Conservation (phyloP, 2,113 vertebrate genomes). For the Setophaga coronata region DNA sequence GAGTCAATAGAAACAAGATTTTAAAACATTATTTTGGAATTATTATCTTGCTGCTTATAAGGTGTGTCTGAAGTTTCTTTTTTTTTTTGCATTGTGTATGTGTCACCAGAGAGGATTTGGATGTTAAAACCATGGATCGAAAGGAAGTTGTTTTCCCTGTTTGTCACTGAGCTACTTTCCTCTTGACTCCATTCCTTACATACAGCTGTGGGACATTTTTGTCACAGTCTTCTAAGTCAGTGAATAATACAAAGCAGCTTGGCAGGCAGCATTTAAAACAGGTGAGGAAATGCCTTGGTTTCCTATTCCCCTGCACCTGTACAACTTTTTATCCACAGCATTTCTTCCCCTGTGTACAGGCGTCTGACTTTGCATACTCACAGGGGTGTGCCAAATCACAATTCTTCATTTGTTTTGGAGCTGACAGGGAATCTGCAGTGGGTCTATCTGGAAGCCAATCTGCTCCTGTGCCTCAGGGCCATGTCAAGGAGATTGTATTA, state of each 20-base stretch:
- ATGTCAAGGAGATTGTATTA: not conserved
- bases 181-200: not conserved
- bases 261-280: not conserved
- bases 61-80: not conserved
- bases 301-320: not conserved
- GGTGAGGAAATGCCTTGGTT: not conserved
- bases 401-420: not conserved
- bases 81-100: not conserved
- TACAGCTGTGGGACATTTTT: not conserved
- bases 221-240: not conserved
- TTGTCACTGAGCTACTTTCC: not conserved
- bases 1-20: not conserved
- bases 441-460: not conserved
- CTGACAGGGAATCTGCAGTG: not conserved
- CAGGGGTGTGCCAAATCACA: not conserved
- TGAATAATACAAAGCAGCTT: not conserved
- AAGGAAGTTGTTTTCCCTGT: not conserved
- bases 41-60: not conserved
- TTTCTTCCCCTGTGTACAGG: not conserved
- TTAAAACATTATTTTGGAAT: not conserved
- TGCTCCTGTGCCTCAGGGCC: not conserved
- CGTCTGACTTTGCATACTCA: not conserved
- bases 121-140: not conserved
- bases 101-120: not conserved
- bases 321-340: not conserved